Evolutionary conservation across 1,140 invertebrate species (phyloP).

Genomic region (Macrosteles quadrilineatus): DNA sequence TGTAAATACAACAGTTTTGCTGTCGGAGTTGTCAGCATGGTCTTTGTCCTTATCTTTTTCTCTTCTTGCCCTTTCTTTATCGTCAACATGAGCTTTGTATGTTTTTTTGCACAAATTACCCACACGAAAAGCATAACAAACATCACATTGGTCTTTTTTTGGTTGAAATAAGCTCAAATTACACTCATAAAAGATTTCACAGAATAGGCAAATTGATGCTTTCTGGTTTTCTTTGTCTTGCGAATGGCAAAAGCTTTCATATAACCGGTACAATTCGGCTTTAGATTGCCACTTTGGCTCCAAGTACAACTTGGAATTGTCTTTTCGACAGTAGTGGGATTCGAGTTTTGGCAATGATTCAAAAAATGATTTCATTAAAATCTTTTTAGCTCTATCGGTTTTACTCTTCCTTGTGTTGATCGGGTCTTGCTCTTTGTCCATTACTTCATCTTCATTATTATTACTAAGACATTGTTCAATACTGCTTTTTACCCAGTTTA

Average conservation of each 20-base stretch:
- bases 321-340: slow-evolving; percentile 30
- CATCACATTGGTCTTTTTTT: slow-evolving; percentile 32
- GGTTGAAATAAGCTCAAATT: background rate
- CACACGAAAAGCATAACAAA: slow-evolving; percentile 15
- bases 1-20: slow-evolving; percentile 10
- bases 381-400: slow-evolving; percentile 18
- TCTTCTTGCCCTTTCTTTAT: slow-evolving; percentile 18
- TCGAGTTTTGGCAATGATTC: slow-evolving; percentile 30
- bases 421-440: background rate
- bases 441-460: background rate
- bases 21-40: background rate
- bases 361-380: slow-evolving; percentile 34
- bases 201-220: background rate
- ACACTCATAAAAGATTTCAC: slow-evolving; percentile 1
- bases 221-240: background rate
- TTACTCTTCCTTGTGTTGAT: background rate
- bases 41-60: slow-evolving; percentile 23
- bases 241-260: slow-evolving; percentile 10
- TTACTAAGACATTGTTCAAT: background rate
- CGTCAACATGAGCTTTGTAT: background rate
- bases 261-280: slow-evolving; percentile 21
- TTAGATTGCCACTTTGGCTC: slow-evolving; percentile 27
- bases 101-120: slow-evolving; percentile 24
- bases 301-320: slow-evolving; percentile 25
- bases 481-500: background rate